Conservation (phyloP, 2,888 invertebrate genomes). For the Euphydryas editha region DNA sequence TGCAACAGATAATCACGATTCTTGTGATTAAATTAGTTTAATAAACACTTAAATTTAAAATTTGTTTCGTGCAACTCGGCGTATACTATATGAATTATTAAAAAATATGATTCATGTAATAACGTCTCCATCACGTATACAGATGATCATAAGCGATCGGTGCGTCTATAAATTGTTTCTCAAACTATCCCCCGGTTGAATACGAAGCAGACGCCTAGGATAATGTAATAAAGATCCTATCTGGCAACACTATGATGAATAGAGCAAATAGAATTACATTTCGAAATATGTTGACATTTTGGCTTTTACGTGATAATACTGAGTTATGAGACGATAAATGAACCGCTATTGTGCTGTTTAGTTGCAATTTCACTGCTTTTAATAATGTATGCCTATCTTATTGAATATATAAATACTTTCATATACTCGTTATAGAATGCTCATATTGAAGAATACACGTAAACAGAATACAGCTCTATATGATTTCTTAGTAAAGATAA, state of each 20-base stretch:
- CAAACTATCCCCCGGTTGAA: constrained; percentile 21
- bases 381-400: background rate
- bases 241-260: constrained; percentile 21
- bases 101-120: background rate
- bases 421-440: too few relatives aligned
- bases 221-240: constrained; percentile 24
- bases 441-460: too few relatives aligned
- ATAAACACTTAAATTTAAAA: too few relatives aligned
- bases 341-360: background rate
- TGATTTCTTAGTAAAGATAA: too few relatives aligned
- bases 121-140: constrained; percentile 8
- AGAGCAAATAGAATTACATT: constrained; percentile 23
- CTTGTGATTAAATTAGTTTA: too few relatives aligned
- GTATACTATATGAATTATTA: too few relatives aligned
- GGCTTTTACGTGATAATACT: constrained; percentile 4
- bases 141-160: constrained; percentile 14
- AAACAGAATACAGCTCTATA: too few relatives aligned
- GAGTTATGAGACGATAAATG: background rate
- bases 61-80: too few relatives aligned
- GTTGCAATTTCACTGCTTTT: background rate
- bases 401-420: background rate
- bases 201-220: constrained; percentile 18
- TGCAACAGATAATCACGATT: too few relatives aligned
- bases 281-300: constrained; percentile 13
- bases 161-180: constrained; percentile 23